These are phyloP conservation scores for Pogonophryne albipinna DNA, from an alignment of 2,797 vertebrate species.

Conservation along the genomic window DNA sequence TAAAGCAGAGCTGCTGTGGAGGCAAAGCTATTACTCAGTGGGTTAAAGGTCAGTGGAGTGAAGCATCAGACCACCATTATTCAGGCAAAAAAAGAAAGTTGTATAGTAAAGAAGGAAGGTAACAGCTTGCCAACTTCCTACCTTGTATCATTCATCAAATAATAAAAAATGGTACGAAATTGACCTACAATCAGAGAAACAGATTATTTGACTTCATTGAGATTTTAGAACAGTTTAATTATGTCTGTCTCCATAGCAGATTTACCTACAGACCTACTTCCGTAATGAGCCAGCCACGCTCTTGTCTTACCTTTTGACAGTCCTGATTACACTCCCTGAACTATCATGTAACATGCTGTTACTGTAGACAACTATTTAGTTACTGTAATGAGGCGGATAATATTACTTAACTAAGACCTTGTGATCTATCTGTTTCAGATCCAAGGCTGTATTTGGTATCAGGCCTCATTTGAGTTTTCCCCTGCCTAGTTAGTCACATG, in stretches of 20 bases:
- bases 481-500: not conserved
- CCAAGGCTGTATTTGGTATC: not conserved
- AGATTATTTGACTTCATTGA: too few relatives aligned
- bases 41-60: not conserved
- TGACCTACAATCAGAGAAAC: too few relatives aligned
- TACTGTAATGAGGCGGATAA: conserved; percentile 41
- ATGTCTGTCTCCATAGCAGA: conserved; percentile 8
- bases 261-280: conserved; percentile 10
- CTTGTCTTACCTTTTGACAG: conserved; percentile 30
- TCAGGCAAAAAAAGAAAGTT: not conserved
- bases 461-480: conserved; percentile 3
- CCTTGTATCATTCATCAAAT: not conserved
- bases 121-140: not conserved
- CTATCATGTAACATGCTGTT: conserved; percentile 51
- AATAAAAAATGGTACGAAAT: not conserved
- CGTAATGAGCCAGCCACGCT: conserved; percentile 9
- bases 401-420: conserved; percentile 65
- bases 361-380: conserved; percentile 51
- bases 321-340: conserved; percentile 36
- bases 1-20: conserved; percentile 1
- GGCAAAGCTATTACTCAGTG: not conserved
- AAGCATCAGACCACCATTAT: not conserved
- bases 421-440: conserved; percentile 6
- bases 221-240: not conserved
- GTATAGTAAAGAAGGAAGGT: not conserved